These are phyloP conservation scores for Xiphophorus couchianus DNA, from an alignment of 2,113 vertebrate genomes.

Conservation along the genomic window DNA sequence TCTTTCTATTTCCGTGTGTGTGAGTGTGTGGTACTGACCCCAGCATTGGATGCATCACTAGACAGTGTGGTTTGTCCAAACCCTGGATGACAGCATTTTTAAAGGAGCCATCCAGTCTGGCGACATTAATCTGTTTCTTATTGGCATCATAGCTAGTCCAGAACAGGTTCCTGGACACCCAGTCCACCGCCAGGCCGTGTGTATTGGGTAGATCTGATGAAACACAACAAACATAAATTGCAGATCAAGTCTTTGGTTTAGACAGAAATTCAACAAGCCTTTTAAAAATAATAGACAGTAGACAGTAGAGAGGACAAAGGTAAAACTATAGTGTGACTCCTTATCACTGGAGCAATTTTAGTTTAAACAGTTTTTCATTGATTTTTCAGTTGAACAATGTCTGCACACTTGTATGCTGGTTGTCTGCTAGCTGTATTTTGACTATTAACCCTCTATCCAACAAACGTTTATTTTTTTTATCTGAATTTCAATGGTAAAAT, in stretches of 20 bases:
- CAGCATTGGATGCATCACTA: conserved; percentile 90
- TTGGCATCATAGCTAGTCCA: conserved; percentile 97
- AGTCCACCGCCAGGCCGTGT: conserved; percentile 94
- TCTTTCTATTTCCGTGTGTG: conserved; percentile 5
- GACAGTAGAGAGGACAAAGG: neutral
- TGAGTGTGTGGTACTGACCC: conserved; percentile 79
- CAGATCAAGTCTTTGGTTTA: neutral
- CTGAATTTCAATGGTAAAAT: too few species aligned
- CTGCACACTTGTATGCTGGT: too few species aligned
- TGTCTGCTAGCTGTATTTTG: too few species aligned
- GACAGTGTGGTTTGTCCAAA: conserved; percentile 92
- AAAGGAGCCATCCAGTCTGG: conserved; percentile 94
- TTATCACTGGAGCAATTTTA: neutral
- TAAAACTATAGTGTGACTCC: neutral
- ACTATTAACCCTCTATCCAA: neutral
- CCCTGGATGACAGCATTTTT: conserved; percentile 97
- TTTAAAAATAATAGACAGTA: neutral
- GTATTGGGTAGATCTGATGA: conserved; percentile 91
- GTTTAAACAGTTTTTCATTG: too few species aligned
- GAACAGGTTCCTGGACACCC: conserved; percentile 97
- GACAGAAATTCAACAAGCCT: neutral
- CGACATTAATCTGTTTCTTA: conserved; percentile 98
- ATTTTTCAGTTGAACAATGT: too few species aligned
- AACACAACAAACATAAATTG: conserved; percentile 13
- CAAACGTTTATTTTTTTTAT: too few species aligned